Base-by-base conservation (phyloP, 1,140 invertebrate species). In the Glomeris maerens region DNA sequence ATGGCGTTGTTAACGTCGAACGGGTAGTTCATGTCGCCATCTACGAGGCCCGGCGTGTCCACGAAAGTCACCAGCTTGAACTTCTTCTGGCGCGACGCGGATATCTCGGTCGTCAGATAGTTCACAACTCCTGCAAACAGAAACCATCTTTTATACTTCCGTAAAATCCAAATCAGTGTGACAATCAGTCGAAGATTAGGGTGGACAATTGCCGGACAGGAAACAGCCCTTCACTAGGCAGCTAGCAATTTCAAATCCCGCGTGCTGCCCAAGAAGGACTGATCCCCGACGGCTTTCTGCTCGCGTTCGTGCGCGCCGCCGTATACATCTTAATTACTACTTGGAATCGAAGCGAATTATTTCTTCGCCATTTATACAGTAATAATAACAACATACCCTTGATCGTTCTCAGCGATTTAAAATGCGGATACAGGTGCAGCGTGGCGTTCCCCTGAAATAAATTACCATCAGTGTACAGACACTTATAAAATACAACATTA, bases 1-100 rank as follows among this genome's bases (percentile, higher is more conserved):
- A 78, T 72, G 17, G 75, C 61, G 54, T 74, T 65, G 57, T 78
- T 75, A 5, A 78, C 75, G 69, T 78, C 75, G 66, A 75, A 78
- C 4, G 75, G 76, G 64, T 78, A 78, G 52, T 76, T 74, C 75
- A 78, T 76, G 55, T 76, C 74, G 2, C 77, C 77, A 66, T 78
- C 76, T 2, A 78, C 77, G 7, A 78, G 60, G 5, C 76, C 77
- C 27, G 77, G 76, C 2, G 76, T 76, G 56, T 78, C 77, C 28
- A 78, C 70, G 61, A 78, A 78, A 13, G 74, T 77, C 4, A 79
- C 74, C 46, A 78, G 60, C 54, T 67, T 72, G 59, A 78, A 78
- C 52, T 73, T 75, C 60, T 74, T 76, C 55, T 75, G 67, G 54
- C 74, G 71, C 0, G 76, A 77, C 22, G 74, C 75, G 27, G 73